Evolutionary conservation across 2,797 vertebrate genomes (phyloP).

Genomic region (Amphiprion clarkii): DNA sequence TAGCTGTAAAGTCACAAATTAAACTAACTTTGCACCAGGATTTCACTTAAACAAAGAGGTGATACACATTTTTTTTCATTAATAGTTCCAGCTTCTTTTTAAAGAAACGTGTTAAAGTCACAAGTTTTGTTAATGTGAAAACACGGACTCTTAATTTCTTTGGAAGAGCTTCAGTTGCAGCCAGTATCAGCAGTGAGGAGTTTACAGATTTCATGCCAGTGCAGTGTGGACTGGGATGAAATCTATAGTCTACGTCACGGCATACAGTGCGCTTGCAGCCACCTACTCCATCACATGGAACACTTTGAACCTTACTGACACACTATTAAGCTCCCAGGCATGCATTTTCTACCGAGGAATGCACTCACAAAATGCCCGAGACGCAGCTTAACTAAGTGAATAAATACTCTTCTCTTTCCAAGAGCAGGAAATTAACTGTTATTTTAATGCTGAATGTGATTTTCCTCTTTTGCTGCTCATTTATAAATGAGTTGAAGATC

Average conservation of each 20-base stretch:
- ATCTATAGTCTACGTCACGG: conserved; percentile 39
- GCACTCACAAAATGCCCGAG: conserved; percentile 65
- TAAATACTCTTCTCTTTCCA: conserved; percentile 41
- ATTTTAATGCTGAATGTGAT: conserved; percentile 24
- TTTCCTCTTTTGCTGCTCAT: conserved; percentile 25
- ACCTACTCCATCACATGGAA: conserved; percentile 73
- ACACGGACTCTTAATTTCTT: neutral
- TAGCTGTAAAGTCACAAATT: neutral
- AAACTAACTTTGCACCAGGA: neutral
- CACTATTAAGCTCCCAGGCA: conserved; percentile 63
- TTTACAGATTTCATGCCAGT: conserved; percentile 42
- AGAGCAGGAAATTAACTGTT: conserved; percentile 33
- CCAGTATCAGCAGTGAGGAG: conserved; percentile 9
- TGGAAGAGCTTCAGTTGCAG: neutral
- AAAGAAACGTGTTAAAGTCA: neutral
- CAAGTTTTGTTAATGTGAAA: neutral
- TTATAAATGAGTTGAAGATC: conserved; percentile 2
- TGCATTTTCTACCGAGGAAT: conserved; percentile 71
- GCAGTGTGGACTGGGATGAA: conserved; percentile 31
- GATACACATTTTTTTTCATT: neutral
- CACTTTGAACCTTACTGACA: conserved; percentile 72
- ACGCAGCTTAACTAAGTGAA: conserved; percentile 57
- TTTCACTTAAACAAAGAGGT: neutral
- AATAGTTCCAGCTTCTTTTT: too few species aligned
- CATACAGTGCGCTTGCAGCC: conserved; percentile 57